phyloP scores from a whole-genome alignment of 35 echinoderm and acorn worm genomes.

The Apostichopus japonicus region DNA sequence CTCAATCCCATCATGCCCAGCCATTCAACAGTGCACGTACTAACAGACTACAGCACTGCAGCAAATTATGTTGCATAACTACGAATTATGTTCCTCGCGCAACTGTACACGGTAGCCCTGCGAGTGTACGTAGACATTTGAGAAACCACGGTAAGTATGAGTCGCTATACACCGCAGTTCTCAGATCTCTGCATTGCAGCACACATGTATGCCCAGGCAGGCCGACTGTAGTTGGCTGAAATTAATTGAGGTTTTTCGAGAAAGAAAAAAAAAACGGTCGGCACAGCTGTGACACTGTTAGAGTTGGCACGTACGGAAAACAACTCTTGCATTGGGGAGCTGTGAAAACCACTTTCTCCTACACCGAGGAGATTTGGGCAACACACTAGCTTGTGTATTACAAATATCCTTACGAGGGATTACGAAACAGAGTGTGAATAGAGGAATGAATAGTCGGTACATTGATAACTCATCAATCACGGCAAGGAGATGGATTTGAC shows the following conservation, averaged over 20 bases:
- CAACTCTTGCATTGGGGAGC: conserved; percentile 35
- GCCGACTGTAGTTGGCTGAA: conserved; percentile 25
- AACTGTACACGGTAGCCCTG: neutral
- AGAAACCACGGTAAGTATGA: neutral
- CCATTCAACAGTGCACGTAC: neutral
- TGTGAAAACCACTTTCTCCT: conserved; percentile 54
- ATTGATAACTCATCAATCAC: conserved; percentile 43
- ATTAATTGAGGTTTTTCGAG: conserved; percentile 58
- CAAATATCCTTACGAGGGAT: conserved; percentile 29
- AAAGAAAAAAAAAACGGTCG: neutral
- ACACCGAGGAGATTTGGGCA: conserved; percentile 25
- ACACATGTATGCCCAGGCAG: neutral
- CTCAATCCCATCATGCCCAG: conserved; percentile 4
- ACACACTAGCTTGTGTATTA: conserved; percentile 15
- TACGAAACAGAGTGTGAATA: conserved; percentile 32
- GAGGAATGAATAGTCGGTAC: neutral
- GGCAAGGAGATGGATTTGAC: conserved; percentile 13
- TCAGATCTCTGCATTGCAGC: conserved; percentile 9
- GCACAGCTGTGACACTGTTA: conserved; percentile 55
- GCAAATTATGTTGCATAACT: conserved; percentile 54
- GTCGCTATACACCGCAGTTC: neutral
- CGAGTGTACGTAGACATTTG: neutral
- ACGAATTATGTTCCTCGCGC: conserved; percentile 43
- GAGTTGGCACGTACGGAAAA: conserved; percentile 48
- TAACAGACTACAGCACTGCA: neutral